Conservation (phyloP, 2,797 vertebrate species). For the Xerus rutilus region DNA sequence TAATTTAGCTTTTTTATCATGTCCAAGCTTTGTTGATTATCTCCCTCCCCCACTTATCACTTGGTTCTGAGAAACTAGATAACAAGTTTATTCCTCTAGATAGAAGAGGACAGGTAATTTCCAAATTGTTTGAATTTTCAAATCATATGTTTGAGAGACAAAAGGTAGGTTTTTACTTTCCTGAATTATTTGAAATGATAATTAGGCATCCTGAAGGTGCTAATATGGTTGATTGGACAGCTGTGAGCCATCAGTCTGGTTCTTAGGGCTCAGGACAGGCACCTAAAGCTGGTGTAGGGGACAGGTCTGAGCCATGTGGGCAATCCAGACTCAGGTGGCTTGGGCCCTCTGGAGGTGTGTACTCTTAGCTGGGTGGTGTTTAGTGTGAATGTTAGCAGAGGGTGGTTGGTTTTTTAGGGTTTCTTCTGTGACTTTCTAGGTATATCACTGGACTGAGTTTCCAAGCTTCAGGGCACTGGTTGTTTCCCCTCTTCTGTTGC, state of each 20-base stretch:
- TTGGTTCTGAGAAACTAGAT: constrained; percentile 29
- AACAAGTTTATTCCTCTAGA: neutral
- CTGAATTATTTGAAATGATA: neutral
- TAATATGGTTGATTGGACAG: neutral
- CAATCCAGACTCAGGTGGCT: neutral
- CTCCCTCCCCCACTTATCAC: too few relatives aligned
- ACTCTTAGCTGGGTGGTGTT: neutral
- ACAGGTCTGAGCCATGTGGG: neutral
- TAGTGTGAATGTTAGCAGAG: neutral
- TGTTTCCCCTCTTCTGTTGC: neutral
- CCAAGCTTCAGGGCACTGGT: neutral
- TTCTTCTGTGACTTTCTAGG: neutral
- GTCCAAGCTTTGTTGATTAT: neutral
- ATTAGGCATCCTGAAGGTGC: neutral
- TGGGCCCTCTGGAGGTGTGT: neutral
- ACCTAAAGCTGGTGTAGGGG: neutral
- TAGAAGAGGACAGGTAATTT: neutral
- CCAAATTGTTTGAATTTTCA: constrained; percentile 4
- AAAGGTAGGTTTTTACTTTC: constrained; percentile 40
- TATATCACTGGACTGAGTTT: neutral
- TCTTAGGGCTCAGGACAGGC: neutral
- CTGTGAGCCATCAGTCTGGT: neutral
- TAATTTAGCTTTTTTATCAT: neutral
- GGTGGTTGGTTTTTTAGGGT: neutral
- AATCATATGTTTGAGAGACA: constrained; percentile 27